phyloP scores from a whole-genome alignment of 2,797 vertebrate species.

The Psittacula derbiana region DNA sequence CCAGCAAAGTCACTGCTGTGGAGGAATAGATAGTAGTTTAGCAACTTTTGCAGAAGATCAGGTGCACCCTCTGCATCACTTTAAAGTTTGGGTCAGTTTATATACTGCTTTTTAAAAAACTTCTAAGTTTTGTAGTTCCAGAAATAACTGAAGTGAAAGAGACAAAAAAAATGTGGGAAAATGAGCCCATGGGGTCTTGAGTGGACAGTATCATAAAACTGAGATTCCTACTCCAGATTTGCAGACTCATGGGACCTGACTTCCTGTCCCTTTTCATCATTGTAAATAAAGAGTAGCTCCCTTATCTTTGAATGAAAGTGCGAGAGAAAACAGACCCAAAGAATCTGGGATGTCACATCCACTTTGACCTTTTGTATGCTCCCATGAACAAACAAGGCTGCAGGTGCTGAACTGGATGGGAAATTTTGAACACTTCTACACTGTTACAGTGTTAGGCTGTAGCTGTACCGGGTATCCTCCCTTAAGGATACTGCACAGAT shows the following conservation, averaged over 20 bases:
- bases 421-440: neutral
- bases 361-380: neutral
- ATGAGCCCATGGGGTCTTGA: neutral
- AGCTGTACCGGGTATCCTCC: neutral
- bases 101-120: neutral
- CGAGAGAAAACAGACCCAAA: neutral
- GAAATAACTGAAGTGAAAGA: neutral
- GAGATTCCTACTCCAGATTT: neutral
- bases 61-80: neutral
- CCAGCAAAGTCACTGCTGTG: neutral
- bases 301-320: conserved; percentile 19
- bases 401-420: neutral
- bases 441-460: neutral
- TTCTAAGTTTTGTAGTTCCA: neutral
- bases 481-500: neutral
- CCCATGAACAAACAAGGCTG: neutral
- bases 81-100: neutral
- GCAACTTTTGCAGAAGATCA: neutral
- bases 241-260: neutral
- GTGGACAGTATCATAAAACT: neutral
- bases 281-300: neutral
- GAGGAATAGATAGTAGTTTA: neutral
- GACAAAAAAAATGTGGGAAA: neutral
- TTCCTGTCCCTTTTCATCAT: neutral
- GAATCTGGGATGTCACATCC: neutral